Base-by-base conservation (phyloP, 2,113 vertebrate species). In the Erythrocebus patas region DNA sequence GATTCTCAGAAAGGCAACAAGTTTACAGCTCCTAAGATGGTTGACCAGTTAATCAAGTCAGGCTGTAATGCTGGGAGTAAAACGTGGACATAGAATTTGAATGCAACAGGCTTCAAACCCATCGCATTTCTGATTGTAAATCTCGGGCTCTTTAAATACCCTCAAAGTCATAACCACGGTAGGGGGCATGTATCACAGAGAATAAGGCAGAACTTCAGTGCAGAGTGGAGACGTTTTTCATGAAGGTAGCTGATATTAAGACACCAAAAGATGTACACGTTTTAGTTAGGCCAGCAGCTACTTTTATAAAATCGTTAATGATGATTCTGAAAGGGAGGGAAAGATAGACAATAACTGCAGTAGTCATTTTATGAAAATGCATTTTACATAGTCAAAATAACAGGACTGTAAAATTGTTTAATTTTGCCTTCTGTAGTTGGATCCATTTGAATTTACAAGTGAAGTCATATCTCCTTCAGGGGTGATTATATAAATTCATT, bases 351-450 rank as follows among this genome's bases (percentile, higher is more conserved):
- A 72, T 32, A 68, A 72, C 6, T 95, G 0, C 10, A 48, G 8
- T 20, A 32, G 3, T 43, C 20, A 73, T 91, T 43, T 82, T 87
- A 48, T 22, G 30, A 11, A 85, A 91, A 70, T 50, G 0, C 0
- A 66, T n/a, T 94, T 94, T 48, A 45, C 48, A 7, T 43, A 82
- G 45, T 61, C 9, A 75, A 87, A 92, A 79, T 89, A 18, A 61
- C 1, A 18, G 27, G 3, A 3, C 10, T 43, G 16, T n/a, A 50
- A 27, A 94, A 61, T 35, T 68, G 27, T 23, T 76, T 70, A 81
- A 91, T 64, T 88, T 88, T 80, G 13, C 12, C 18, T 89, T 96
- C 27, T 27, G 2, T 45, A 38, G 27, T 50, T 92, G 25, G 18
- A 72, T 82, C 1, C 64, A 5, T 90, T 81, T 72, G n/a, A 88